Evolutionary conservation across 2,888 invertebrate species (phyloP), one percentile per base, ranked within the genome.

Genomic region (Rhynchonema sp.): DNA sequence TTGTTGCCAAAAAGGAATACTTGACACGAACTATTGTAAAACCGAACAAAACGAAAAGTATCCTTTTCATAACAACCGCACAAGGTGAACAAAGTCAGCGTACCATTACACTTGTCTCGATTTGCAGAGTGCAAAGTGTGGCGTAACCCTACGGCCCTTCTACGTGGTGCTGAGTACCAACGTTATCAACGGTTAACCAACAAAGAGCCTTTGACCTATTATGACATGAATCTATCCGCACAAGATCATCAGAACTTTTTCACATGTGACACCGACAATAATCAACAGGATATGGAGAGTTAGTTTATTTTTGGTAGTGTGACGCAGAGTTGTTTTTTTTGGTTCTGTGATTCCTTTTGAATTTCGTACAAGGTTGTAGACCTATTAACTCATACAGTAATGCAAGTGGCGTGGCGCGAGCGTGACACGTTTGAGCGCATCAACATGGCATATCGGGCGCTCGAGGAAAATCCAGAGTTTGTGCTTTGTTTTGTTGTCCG

Each of bases 221-320:
- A 96, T 75, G 96, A 98, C 73, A 94, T 96, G 94, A 98, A 96
- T 76, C 79, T 96, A 55, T 91, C 92, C 0, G 94, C 96, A 26
- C 94, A 96, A 77, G 96, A 96, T 77, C 96, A 98, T 76, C 94
- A 94, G 75, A 89, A 87, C 2, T 88, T 89, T 76, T 90, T 91
- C 72, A 89, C 87, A 0, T 88, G 89, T 75, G 89, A 90, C 74
- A 84, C 83, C 56, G 89, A 91, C 74, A 81, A 81, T 1, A 85
- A 86, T 38, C 86, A 85, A 74, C 82, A 84, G 2, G 89, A 90
- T 73, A 88, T 87, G 75, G 87, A 90, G 76, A 84, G 81, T 82
- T 71, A 73, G 75, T 49, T 59, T 27, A 30, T 52, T 27, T 53
- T 54, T 49, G 17, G 28, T 66, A n/a, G 66, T 80, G 80, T 87